A percentile compares a stretch with the other conserved stretches of the same genome.
Conservation (phyloP, 2,888 invertebrate genomes). For the Elegia similella region DNA sequence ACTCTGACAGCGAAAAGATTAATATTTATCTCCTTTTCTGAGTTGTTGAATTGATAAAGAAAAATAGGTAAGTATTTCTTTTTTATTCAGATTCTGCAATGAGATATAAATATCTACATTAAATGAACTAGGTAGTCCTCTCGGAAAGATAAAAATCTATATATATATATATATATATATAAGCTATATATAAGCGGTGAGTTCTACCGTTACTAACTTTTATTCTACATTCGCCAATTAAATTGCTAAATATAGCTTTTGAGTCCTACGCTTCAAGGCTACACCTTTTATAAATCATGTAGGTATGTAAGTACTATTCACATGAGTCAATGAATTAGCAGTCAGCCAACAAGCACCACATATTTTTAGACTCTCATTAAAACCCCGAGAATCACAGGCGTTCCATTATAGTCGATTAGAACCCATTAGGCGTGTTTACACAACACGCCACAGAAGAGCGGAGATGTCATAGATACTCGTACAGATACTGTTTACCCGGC, state of each 20-base stretch:
- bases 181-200: no score
- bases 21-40: no score
- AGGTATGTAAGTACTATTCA: neutral
- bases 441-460: slow-evolving; percentile 27
- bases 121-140: no score
- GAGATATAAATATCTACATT: no score
- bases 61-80: neutral
- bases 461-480: slow-evolving; percentile 28
- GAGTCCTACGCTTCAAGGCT: no score
- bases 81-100: neutral
- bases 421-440: slow-evolving; percentile 28
- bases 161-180: no score
- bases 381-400: slow-evolving; percentile 2
- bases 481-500: slow-evolving; percentile 34
- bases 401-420: slow-evolving; percentile 6
- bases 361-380: slow-evolving; percentile 9
- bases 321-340: neutral
- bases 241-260: no score
- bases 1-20: no score
- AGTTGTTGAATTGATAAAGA: neutral
- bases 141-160: no score
- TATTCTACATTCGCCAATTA: no score
- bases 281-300: neutral
- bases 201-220: no score
- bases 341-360: neutral